A percentile compares a stretch with the other conserved stretches of the same genome.
These are phyloP conservation scores for Hanleya hanleyi DNA, from an alignment of 2,888 invertebrate species.

Conservation along the genomic window DNA sequence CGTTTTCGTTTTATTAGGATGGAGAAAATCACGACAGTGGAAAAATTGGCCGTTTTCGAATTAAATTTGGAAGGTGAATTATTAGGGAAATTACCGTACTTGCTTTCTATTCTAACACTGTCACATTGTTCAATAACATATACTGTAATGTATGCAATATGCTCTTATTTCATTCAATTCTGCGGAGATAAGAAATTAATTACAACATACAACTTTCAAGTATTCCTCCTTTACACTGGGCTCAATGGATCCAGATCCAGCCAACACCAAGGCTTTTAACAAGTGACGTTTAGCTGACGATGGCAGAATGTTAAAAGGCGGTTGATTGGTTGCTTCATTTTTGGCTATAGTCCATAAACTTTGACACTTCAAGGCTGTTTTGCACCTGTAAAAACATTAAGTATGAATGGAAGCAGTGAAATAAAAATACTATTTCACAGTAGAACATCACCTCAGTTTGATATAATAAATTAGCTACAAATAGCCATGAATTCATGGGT, in stretches of 20 bases:
- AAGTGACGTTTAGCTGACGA: conserved; percentile 80
- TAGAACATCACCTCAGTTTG: background rate
- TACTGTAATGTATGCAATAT: too few relatives aligned
- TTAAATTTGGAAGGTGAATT: too few relatives aligned
- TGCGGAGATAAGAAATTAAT: background rate
- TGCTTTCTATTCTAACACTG: too few relatives aligned
- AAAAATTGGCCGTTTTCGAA: too few relatives aligned
- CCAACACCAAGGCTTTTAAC: conserved; percentile 83
- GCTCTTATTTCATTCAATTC: too few relatives aligned
- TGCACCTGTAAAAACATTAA: conserved; percentile 75
- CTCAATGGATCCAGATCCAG: conserved; percentile 76
- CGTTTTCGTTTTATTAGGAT: too few relatives aligned
- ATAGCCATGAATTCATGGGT: too few relatives aligned
- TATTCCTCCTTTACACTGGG: conserved; percentile 60
- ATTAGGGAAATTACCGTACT: too few relatives aligned
- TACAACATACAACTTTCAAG: conserved; percentile 63
- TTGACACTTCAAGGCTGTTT: conserved; percentile 77
- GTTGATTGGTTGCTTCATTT: conserved; percentile 76
- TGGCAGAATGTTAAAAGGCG: conserved; percentile 76
- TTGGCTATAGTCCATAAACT: conserved; percentile 76
- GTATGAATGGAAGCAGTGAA: background rate
- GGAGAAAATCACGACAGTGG: too few relatives aligned
- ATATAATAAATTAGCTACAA: too few relatives aligned
- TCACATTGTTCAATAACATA: too few relatives aligned
- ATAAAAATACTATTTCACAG: background rate